Evolutionary conservation across 2,113 vertebrate species (phyloP).

Genomic region (Brachirus orientalis): DNA sequence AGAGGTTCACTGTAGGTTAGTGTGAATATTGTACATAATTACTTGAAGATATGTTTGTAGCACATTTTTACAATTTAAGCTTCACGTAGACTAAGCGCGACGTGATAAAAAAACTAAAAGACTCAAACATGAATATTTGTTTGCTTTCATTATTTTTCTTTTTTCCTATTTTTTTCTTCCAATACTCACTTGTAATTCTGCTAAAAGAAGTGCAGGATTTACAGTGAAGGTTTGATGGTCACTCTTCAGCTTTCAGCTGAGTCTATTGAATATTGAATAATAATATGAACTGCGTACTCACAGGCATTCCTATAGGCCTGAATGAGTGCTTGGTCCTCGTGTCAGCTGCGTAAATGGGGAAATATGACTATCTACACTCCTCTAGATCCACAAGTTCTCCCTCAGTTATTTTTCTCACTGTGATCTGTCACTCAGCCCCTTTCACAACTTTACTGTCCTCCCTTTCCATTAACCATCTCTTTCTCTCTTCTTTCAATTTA

Average conservation of each 20-base stretch:
- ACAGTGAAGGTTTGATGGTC: constrained; percentile 1
- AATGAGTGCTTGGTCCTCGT: constrained; percentile 17
- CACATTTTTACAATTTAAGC: neutral
- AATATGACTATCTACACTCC: constrained; percentile 1
- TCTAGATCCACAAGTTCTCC: neutral
- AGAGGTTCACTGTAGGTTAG: neutral
- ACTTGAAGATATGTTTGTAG: neutral
- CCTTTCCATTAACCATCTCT: constrained; percentile 41
- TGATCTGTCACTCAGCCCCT: neutral
- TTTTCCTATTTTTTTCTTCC: constrained; percentile 18
- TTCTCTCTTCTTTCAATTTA: constrained; percentile 33
- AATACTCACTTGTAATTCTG: no score
- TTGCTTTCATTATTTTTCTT: neutral
- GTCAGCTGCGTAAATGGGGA: neutral
- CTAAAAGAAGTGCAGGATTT: constrained; percentile 4
- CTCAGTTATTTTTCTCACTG: neutral
- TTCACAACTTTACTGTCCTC: constrained; percentile 25
- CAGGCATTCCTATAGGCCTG: constrained; percentile 15
- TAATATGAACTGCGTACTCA: constrained; percentile 1
- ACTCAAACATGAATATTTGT: constrained; percentile 5
- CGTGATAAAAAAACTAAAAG: constrained; percentile 13
- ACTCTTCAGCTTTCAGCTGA: neutral
- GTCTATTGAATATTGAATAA: no score
- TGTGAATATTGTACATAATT: neutral
- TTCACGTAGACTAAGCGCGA: neutral